phyloP scores from a whole-genome alignment of 1,140 invertebrate species.

The Zaprionus taronus region DNA sequence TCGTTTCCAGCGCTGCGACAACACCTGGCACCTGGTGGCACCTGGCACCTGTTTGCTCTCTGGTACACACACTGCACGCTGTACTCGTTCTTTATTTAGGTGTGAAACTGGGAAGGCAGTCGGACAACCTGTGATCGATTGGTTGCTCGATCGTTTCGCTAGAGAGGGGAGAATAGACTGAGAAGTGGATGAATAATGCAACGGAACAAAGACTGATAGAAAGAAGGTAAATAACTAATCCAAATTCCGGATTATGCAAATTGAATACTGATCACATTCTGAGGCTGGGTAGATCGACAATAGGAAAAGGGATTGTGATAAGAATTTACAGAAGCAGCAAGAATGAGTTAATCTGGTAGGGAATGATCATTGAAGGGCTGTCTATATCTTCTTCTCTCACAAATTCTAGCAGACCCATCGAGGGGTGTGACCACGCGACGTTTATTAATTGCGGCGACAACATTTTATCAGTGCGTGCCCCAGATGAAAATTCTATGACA shows the following conservation, averaged over 20 bases:
- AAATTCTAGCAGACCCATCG: neutral
- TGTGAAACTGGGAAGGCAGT: slow-evolving; percentile 67
- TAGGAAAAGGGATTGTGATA: too few species aligned
- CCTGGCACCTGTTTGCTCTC: slow-evolving; percentile 58
- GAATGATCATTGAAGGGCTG: too few species aligned
- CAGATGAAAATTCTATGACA: slow-evolving; percentile 59
- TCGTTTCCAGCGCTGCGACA: slow-evolving; percentile 58
- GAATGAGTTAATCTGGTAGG: too few species aligned
- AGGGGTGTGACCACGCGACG: slow-evolving; percentile 70
- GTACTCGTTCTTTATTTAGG: slow-evolving; percentile 36
- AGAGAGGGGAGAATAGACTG: neutral
- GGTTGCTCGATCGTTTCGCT: slow-evolving; percentile 4
- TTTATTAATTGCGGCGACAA: slow-evolving; percentile 73
- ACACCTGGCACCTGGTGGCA: slow-evolving; percentile 34
- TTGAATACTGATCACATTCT: neutral
- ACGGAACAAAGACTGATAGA: slow-evolving; percentile 44
- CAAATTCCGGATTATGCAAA: slow-evolving; percentile 34
- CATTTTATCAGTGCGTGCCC: slow-evolving; percentile 60
- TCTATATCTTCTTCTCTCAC: neutral
- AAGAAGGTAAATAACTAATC: slow-evolving; percentile 13
- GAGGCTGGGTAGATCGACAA: neutral
- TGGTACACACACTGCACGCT: neutral
- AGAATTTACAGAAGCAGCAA: too few species aligned
- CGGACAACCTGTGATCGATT: slow-evolving; percentile 63
- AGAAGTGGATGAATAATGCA: slow-evolving; percentile 65